phyloP scores from a whole-genome alignment of 2,113 vertebrate genomes.

The Lycocorax pyrrhopterus region DNA sequence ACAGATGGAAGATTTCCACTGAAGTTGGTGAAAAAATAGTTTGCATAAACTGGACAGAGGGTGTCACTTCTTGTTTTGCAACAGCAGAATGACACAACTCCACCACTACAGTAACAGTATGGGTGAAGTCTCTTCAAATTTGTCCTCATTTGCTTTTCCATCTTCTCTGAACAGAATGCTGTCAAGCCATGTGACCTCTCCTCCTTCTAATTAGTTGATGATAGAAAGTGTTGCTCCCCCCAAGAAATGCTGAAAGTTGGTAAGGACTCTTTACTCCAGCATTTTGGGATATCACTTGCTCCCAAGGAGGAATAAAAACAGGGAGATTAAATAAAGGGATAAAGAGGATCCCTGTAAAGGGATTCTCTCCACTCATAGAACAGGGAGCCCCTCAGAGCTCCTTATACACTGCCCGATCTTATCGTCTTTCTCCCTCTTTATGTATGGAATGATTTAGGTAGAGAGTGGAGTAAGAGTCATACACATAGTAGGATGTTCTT shows the following conservation, averaged over 20 bases:
- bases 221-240: background rate
- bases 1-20: background rate
- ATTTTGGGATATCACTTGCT: background rate
- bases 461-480: background rate
- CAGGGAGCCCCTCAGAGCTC: background rate
- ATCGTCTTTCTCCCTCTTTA: rapidly evolving
- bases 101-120: background rate
- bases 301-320: background rate
- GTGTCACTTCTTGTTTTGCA: background rate
- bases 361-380: background rate
- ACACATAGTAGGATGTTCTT: background rate
- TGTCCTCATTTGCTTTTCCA: background rate
- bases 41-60: background rate
- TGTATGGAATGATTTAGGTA: too few species aligned
- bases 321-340: background rate
- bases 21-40: background rate
- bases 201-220: background rate
- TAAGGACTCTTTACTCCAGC: background rate
- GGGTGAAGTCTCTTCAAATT: background rate
- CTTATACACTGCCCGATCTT: background rate
- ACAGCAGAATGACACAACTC: background rate
- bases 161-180: background rate
- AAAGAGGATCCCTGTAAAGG: background rate
- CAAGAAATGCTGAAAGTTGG: background rate
- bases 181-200: background rate